These are phyloP conservation scores for Pseudobourletiella spinata DNA, from an alignment of 1,140 invertebrate species.

Conservation along the genomic window DNA sequence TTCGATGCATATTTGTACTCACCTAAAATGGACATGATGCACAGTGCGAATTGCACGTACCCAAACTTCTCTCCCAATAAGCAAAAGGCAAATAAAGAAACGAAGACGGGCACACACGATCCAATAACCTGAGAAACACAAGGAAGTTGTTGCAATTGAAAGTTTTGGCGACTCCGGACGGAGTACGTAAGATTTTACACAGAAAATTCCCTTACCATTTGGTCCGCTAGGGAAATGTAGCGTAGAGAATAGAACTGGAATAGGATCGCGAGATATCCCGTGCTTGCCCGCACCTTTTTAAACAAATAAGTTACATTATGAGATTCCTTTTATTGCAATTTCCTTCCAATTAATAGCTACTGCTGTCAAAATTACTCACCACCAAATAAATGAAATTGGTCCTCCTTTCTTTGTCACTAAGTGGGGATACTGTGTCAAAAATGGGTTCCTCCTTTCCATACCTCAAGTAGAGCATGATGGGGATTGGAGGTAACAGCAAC, in stretches of 20 bases:
- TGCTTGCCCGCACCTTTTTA: background rate
- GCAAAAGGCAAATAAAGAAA: background rate
- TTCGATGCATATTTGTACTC: background rate
- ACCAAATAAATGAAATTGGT: background rate
- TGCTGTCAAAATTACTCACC: too few species aligned
- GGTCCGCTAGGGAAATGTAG: background rate
- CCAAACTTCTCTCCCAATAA: background rate
- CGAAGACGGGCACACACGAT: background rate
- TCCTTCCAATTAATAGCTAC: too few species aligned
- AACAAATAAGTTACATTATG: too few species aligned
- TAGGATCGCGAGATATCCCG: background rate
- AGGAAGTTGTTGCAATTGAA: too few species aligned
- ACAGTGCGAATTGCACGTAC: background rate
- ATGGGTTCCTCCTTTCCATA: background rate
- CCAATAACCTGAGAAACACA: background rate
- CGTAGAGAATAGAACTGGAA: background rate
- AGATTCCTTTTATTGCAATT: too few species aligned
- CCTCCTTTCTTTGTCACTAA: background rate
- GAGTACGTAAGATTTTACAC: background rate
- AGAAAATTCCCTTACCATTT: slow-evolving; percentile 2
- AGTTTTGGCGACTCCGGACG: too few species aligned
- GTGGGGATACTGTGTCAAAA: background rate
- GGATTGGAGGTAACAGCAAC: background rate
- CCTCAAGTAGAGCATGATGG: background rate
- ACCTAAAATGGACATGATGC: background rate